These are phyloP conservation scores for Nebria ingens DNA, from an alignment of 1,140 invertebrate species.

Conservation along the genomic window DNA sequence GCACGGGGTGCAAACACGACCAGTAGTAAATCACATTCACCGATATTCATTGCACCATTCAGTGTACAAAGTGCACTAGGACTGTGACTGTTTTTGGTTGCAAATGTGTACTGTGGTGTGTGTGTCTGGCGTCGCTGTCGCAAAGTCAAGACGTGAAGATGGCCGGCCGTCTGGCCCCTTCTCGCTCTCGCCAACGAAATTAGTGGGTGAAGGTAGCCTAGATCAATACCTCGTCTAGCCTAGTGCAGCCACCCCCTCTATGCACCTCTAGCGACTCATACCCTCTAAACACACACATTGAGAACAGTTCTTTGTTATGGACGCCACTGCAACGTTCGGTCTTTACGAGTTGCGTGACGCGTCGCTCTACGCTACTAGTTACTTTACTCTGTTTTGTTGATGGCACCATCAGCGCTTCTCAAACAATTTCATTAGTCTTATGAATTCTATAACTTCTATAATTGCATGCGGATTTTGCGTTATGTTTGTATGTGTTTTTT, in stretches of 20 bases:
- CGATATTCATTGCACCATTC: neutral
- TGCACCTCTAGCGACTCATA: neutral
- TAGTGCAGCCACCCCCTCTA: slow-evolving; percentile 21
- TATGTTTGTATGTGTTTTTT: no score
- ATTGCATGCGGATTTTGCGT: no score
- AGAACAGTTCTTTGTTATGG: neutral
- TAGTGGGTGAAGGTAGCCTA: slow-evolving; percentile 34
- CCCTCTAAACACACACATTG: neutral
- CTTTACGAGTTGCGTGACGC: no score
- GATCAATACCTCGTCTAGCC: slow-evolving; percentile 33
- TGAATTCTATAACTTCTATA: no score
- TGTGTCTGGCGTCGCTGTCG: slow-evolving; percentile 16
- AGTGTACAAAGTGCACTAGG: neutral
- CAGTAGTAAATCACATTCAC: no score
- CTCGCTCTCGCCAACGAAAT: slow-evolving; percentile 27
- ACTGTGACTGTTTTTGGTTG: neutral
- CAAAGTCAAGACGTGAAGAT: slow-evolving; percentile 28
- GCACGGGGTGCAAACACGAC: no score
- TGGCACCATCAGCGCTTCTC: no score
- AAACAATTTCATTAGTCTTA: no score
- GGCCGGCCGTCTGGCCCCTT: slow-evolving; percentile 24
- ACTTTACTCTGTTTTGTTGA: no score
- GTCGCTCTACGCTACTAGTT: no score
- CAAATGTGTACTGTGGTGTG: neutral
- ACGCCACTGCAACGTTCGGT: no score